phyloP scores from a whole-genome alignment of 2,888 invertebrate genomes.

The Diadromus collaris region DNA sequence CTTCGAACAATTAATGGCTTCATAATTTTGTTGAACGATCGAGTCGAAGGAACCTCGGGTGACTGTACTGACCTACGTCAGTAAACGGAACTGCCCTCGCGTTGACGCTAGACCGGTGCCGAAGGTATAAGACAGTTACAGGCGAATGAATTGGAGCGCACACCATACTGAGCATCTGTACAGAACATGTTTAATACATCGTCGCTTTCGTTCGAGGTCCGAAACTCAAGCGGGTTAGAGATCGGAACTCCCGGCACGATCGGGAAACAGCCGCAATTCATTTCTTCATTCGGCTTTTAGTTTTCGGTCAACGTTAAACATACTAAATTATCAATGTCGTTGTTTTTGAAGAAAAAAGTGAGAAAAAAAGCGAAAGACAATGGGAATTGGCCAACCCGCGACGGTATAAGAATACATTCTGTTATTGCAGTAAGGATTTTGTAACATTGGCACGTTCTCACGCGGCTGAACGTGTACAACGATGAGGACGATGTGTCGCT shows the following conservation, averaged over 20 bases:
- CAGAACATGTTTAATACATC: conserved; percentile 1
- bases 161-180: neutral
- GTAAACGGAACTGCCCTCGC: neutral
- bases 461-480: conserved; percentile 11
- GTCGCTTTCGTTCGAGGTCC: conserved; percentile 33
- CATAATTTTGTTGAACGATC: too few relatives aligned
- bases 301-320: too few relatives aligned
- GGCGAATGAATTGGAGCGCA: conserved; percentile 2
- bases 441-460: conserved; percentile 59
- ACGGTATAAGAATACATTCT: neutral
- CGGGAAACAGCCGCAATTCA: neutral
- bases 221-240: neutral
- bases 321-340: too few relatives aligned
- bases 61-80: neutral
- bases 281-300: neutral
- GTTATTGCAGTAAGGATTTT: conserved; percentile 70
- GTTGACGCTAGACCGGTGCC: neutral
- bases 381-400: neutral
- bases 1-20: too few relatives aligned
- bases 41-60: too few relatives aligned
- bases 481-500: conserved; percentile 23
- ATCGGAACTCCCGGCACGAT: neutral
- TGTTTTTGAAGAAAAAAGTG: too few relatives aligned
- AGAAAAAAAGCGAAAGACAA: neutral
- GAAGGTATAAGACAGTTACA: neutral